These are phyloP conservation scores for Thalassoma bifasciatum DNA, from an alignment of 2,113 vertebrate genomes.

Conservation along the genomic window DNA sequence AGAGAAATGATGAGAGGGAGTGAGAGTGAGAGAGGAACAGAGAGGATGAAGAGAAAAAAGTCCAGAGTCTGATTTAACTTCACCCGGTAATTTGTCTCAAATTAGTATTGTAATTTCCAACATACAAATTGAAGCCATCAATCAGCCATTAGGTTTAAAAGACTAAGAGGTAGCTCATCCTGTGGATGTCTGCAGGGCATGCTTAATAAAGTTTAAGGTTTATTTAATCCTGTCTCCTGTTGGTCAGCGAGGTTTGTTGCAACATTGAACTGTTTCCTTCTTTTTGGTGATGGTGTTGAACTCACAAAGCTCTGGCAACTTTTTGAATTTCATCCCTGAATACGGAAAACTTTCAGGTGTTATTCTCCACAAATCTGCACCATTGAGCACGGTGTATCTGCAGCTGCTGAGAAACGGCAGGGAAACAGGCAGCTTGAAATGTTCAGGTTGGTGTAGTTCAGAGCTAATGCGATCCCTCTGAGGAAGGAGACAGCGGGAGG, in stretches of 20 bases:
- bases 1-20: conserved; percentile 24
- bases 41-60: background rate
- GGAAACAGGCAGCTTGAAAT: conserved; percentile 53
- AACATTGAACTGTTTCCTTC: conserved; percentile 6
- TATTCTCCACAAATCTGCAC: conserved; percentile 32
- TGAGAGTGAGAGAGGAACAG: conserved; percentile 12
- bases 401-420: conserved; percentile 37
- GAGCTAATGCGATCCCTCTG: conserved; percentile 51
- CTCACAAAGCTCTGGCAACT: conserved; percentile 1
- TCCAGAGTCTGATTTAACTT: conserved; percentile 37
- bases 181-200: conserved; percentile 31
- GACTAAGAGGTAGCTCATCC: conserved; percentile 36
- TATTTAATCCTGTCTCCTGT: conserved; percentile 21
- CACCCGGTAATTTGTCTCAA: conserved; percentile 58
- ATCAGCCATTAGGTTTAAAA: conserved; percentile 50
- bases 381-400: background rate
- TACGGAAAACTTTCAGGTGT: conserved; percentile 11
- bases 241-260: conserved; percentile 18
- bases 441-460: conserved; percentile 62
- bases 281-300: conserved; percentile 6
- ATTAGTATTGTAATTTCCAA: conserved; percentile 65
- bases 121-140: conserved; percentile 58
- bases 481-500: conserved; percentile 63
- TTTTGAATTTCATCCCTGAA: background rate
- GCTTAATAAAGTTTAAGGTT: conserved; percentile 44